Evolutionary conservation across 2,113 vertebrate species (phyloP), one percentile per base, ranked within the genome.

Genomic region (Daboia siamensis): DNA sequence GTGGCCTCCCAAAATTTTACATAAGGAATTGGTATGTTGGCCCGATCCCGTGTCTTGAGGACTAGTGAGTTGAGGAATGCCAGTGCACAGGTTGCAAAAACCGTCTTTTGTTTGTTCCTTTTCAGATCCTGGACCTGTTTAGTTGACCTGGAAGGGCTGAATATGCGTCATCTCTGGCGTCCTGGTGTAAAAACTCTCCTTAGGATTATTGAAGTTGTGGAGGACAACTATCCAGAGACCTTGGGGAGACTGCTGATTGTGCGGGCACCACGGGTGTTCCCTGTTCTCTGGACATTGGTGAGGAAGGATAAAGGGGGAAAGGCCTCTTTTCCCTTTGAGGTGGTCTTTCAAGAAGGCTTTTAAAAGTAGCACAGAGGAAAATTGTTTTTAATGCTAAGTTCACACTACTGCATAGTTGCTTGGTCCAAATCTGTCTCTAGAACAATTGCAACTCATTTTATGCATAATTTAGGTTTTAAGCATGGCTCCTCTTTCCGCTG

Each of bases 261-360:
- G 64, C 95, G 98, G 0, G 98, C 98, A 0, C 98, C 98, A 2
- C 95, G 98, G 0, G 97, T 98, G 39, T 98, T 98, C 87, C 98
- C 98, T 0, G 98, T 98, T 86, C 98, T 98, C 57, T 98, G 98
- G 98, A 98, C 98, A 0, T 96, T 98, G 98, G 98, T 98, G 54
- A 92, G 98, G 96, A 85, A 33, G 55, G 61, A 88, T 39, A 5
- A 4, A 23, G 3, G 26, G 10, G 86, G 39, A 0, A 3, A 4
- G 1, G 10, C 1, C 11, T 8, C 15, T n/a, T 9, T 87, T 5
- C 7, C 24, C 61, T 54, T 57, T 48, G 51, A 9, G 29, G 24
- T 56, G 11, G 0, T 21, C 44, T 20, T 48, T 7, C 10, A 21
- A 26, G 26, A 48, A 87, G 20, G 15, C 7, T 80, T 80, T 39